Conservation (phyloP, 2,888 invertebrate species). For the Xylota segnis region DNA sequence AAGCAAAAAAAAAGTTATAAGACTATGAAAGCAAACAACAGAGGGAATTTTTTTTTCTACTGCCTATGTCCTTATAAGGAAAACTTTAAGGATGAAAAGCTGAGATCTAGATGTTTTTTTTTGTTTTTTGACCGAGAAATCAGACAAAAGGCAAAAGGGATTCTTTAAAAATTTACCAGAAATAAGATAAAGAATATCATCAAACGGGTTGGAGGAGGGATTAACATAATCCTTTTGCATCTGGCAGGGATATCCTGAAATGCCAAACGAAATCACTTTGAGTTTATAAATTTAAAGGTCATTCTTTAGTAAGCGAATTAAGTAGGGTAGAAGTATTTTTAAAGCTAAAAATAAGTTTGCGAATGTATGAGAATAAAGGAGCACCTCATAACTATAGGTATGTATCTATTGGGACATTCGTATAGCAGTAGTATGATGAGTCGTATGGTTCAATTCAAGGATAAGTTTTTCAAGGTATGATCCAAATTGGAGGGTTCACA, state of each 20-base stretch:
- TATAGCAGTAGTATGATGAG: too few relatives aligned
- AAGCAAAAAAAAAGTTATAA: slow-evolving; percentile 8
- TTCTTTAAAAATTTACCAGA: slow-evolving; percentile 44
- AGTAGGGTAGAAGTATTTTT: slow-evolving; percentile 1
- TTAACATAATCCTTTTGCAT: slow-evolving; percentile 57
- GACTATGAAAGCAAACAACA: slow-evolving; percentile 14
- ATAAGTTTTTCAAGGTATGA: too few relatives aligned
- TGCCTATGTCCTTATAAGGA: slow-evolving; percentile 21
- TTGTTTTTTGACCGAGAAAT: slow-evolving; percentile 5
- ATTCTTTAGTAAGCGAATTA: slow-evolving; percentile 11
- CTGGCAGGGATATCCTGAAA: slow-evolving; percentile 13
- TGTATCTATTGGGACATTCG: too few relatives aligned
- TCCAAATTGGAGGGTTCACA: too few relatives aligned
- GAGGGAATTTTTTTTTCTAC: slow-evolving; percentile 6
- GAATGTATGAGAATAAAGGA: too few relatives aligned
- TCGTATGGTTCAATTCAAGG: too few relatives aligned
- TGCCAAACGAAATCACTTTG: slow-evolving; percentile 19
- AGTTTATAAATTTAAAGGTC: slow-evolving; percentile 41
- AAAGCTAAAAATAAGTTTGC: not conserved
- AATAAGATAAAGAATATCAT: slow-evolving; percentile 42
- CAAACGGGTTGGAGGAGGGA: slow-evolving; percentile 37
- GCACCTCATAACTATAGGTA: too few relatives aligned
- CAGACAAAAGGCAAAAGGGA: slow-evolving; percentile 31
- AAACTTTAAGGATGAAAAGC: slow-evolving; percentile 41
- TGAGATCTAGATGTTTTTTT: slow-evolving; percentile 19